phyloP scores from a whole-genome alignment of 2,888 invertebrate species.

The Morinoia aosen region DNA sequence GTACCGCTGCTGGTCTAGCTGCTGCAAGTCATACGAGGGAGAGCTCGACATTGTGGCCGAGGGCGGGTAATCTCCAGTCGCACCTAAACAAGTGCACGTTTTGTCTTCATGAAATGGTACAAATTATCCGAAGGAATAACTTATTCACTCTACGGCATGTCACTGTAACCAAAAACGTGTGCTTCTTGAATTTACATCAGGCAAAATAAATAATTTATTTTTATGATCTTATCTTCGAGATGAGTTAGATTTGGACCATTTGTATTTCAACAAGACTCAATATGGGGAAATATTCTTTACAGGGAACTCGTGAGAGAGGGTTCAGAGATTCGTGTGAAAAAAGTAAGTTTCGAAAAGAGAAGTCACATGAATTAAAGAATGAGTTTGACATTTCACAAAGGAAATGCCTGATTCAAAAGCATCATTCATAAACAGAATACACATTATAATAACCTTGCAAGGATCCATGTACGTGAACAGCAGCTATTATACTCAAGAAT shows the following conservation, averaged over 20 bases:
- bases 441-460: too few species aligned
- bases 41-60: conserved; percentile 43
- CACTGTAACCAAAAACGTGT: background rate
- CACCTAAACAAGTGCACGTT: background rate
- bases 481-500: too few species aligned
- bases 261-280: background rate
- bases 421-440: too few species aligned
- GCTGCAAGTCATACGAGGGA: conserved; percentile 36
- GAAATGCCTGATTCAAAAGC: too few species aligned
- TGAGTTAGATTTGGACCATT: background rate
- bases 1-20: conserved; percentile 36
- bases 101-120: background rate
- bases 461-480: background rate
- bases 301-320: background rate
- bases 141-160: background rate
- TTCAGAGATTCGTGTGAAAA: background rate
- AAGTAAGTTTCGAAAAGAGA: background rate
- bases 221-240: background rate
- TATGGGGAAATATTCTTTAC: background rate
- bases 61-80: conserved; percentile 17
- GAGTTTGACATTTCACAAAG: too few species aligned
- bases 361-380: too few species aligned
- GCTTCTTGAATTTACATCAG: background rate
- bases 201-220: background rate
- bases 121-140: background rate